A percentile compares a stretch with the other conserved stretches of the same genome.
Evolutionary conservation across 2,113 vertebrate species (phyloP).

Genomic region (Rousettus leschenaultii): DNA sequence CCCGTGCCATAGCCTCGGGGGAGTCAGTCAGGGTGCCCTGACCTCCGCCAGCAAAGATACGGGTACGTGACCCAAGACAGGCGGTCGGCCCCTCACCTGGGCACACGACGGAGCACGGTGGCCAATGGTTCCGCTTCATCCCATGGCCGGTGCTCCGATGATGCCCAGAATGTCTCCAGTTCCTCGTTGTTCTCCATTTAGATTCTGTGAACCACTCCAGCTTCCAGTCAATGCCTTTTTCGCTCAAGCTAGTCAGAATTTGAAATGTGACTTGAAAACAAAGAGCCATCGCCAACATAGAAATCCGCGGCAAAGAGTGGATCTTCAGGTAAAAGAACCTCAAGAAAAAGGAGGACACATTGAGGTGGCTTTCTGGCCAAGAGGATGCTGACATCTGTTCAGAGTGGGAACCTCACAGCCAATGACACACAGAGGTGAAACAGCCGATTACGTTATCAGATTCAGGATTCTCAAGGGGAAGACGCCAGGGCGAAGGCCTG

Average conservation of each 20-base stretch:
- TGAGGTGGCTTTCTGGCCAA: background rate
- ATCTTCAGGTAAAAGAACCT: background rate
- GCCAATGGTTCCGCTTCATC: too few relatives aligned
- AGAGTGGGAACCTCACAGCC: background rate
- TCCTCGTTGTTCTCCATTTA: background rate
- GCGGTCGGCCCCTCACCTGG: background rate
- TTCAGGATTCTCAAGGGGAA: background rate
- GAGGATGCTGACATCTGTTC: too few relatives aligned
- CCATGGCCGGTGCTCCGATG: accelerated
- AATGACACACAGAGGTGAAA: background rate
- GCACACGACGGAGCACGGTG: accelerated
- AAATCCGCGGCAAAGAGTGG: background rate
- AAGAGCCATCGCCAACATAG: background rate
- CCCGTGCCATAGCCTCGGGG: background rate
- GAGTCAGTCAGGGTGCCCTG: background rate
- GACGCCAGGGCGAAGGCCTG: background rate
- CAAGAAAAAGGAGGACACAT: background rate
- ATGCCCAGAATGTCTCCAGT: background rate
- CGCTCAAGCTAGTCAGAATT: background rate
- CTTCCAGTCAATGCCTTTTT: background rate
- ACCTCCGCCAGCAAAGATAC: background rate
- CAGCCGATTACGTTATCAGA: background rate
- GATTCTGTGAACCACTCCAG: background rate
- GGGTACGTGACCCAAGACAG: accelerated
- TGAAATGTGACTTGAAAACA: background rate